Evolutionary conservation across 2,797 vertebrate species (phyloP), one percentile per base, ranked within the genome.

Genomic region (Arnoldichthys spilopterus): DNA sequence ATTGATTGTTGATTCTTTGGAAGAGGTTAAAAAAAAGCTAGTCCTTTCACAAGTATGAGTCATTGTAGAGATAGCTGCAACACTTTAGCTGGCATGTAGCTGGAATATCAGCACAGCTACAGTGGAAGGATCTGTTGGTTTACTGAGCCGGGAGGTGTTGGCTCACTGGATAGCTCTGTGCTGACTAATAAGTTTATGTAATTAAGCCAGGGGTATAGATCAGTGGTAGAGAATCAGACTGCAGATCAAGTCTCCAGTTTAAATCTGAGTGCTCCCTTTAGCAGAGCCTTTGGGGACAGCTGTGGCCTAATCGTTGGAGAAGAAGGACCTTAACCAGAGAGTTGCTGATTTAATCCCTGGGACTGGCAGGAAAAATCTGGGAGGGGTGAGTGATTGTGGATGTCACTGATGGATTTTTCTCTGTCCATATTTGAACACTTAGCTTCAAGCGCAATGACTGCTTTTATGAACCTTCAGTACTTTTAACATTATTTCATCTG

Each of bases 131-230:
- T 61, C 63, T 24, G 8, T n/a, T 68, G 67, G 16, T 66, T 56
- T 22, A 53, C 37, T 1, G 54, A 73, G 22, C 22, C 20, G 0
- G 13, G 3, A 59, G 26, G 54, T 32, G 54, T 24, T 59, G 66
- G 47, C 66, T 61, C 40, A 69, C 28, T 22, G 20, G 28, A 18
- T 26, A 20, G 47, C 20, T 32, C 32, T 34, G 5, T 16, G 28
- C 40, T 45, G 30, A 74, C 24, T 62, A 74, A 74, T 13, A 61
- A 56, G 34, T 22, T 59, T 37, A 61, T n/a, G 49, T 49, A 74
- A 62, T 74, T 49, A 74, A 74, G 26, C 6, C 8, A 47, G 28
- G n/a, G n/a, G n/a, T n/a, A n/a, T n/a, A n/a, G n/a, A n/a, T n/a
- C n/a, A n/a, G n/a, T n/a, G n/a, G n/a, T n/a, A n/a, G n/a, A n/a